Evolutionary conservation across 2,888 invertebrate genomes (phyloP), one percentile per base, ranked within the genome.

Genomic region (Tetrapedia diversipes): DNA sequence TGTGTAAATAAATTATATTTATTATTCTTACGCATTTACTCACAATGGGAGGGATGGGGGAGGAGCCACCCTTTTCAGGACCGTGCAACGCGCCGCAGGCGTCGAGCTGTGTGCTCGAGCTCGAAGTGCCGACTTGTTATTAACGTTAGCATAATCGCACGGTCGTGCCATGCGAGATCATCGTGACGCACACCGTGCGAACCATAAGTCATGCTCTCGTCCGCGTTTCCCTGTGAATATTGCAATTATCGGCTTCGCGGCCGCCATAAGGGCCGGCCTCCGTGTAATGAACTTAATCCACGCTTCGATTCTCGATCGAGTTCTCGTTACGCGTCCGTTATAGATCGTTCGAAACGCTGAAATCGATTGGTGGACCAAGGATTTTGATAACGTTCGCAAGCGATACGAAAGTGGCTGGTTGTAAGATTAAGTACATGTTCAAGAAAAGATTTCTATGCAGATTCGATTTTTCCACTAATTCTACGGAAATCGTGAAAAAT

Each of bases 61-160:
- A 53, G 45, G 10, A 51, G 32, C 56, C 53, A 61, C 53, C 51
- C 56, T 57, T 32, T 34, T n/a, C 16, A n/a, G 32, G n/a, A 7
- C 14, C 6, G 8, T 37, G 53, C 54, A 80, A 77, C 77, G 63
- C 0, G 49, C 70, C 77, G 68, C 76, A 32, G 79, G 79, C 79
- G 54, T 19, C 53, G 56, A 79, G 37, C 65, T 51, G n/a, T n/a
- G n/a, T n/a, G n/a, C n/a, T n/a, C n/a, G 61, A 64, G 76, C 69
- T 65, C 66, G 60, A 79, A 75, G 69, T 77, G 82, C 85, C 88
- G 88, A 85, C 86, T 87, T 88, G 83, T 88, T 86, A 88, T 87
- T 88, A 89, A 79, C 77, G 80, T 74, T 85, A 81, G 76, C 79
- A 70, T 86, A 86, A 88, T 87, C 83, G 82, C 53, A 24, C 74